Conservation (phyloP, 92 coral and sea anemone species). For the Micromussa lordhowensis region DNA sequence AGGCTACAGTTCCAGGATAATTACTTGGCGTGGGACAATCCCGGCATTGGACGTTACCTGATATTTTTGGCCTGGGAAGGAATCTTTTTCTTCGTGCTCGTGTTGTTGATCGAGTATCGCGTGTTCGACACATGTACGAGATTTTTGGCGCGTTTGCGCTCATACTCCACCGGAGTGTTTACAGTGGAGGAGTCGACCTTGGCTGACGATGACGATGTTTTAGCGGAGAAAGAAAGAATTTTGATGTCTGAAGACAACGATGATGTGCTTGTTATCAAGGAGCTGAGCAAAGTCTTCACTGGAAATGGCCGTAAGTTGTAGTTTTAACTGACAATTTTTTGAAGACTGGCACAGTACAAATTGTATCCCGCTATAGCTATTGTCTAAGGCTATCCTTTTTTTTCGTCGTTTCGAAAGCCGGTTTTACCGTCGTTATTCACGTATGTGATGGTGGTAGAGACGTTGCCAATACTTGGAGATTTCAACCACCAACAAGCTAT, state of each 20-base stretch:
- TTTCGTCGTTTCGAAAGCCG: background rate
- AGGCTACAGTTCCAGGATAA: conserved; percentile 73
- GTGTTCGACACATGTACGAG: conserved; percentile 20
- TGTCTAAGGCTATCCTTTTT: background rate
- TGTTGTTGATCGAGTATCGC: conserved; percentile 83
- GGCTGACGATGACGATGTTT: conserved; percentile 90
- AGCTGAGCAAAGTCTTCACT: conserved; percentile 78
- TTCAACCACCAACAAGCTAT: no score
- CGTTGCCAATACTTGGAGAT: no score
- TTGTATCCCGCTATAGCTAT: background rate
- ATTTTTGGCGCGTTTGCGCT: background rate
- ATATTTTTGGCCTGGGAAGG: conserved; percentile 89
- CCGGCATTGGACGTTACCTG: conserved; percentile 93
- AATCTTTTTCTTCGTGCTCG: conserved; percentile 74
- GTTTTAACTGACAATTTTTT: background rate
- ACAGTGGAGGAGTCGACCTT: conserved; percentile 1
- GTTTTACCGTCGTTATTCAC: background rate
- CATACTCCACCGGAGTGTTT: background rate
- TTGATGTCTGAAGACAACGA: conserved; percentile 44
- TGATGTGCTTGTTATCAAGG: conserved; percentile 83
- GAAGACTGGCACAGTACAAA: background rate
- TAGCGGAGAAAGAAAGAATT: conserved; percentile 83
- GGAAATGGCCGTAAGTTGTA: conserved; percentile 67
- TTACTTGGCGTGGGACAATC: conserved; percentile 93
- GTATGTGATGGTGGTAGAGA: no score